Base-by-base conservation (phyloP, 2,113 vertebrate species). In the Marmota monax region DNA sequence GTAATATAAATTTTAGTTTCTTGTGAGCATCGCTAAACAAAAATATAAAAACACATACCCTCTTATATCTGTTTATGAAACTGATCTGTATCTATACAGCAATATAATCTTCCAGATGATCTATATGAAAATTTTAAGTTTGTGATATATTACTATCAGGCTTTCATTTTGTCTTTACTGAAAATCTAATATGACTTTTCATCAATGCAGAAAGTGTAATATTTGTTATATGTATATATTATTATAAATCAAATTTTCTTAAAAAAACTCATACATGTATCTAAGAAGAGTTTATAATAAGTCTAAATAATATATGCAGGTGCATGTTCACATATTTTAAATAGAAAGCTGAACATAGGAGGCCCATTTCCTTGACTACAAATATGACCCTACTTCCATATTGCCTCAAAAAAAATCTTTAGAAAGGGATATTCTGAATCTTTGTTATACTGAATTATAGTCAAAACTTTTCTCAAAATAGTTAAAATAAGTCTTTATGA, bases 1-100 rank as follows among this genome's bases (percentile, higher is more conserved):
- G 32, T 92, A 88, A 77, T 34, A 63, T 92, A 65, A 58, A 58
- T 45, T 94, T 96, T 96, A 70, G 79, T 48, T 84, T 91, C n/a
- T 48, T 98, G 69, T 72, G 82, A 96, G 79, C 95, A 61, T 90
- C 77, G 90, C 93, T 86, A 70, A 37, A 65, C 7, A 85, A 89
- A 92, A 92, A 95, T 92, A 93, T 96, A 80, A 96, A 97, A 96
- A 95, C 1, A 25, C 37, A 74, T 95, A 72, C 95, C 74, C 92
- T 89, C 90, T 92, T 95, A 61, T 96, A 63, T 82, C 61, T 90
- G 61, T 85, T 88, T 97, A 17, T 56, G 18, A 65, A 92, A 7
- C 17, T 77, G 16, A 69, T 18, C 53, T 77, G 8, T 84, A 48
- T 88, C 88, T 56, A 80, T 69, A 95, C 88, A 37, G 25, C 84